Base-by-base conservation (phyloP, 2,888 invertebrate genomes). In the Pristionchus arcanus region DNA sequence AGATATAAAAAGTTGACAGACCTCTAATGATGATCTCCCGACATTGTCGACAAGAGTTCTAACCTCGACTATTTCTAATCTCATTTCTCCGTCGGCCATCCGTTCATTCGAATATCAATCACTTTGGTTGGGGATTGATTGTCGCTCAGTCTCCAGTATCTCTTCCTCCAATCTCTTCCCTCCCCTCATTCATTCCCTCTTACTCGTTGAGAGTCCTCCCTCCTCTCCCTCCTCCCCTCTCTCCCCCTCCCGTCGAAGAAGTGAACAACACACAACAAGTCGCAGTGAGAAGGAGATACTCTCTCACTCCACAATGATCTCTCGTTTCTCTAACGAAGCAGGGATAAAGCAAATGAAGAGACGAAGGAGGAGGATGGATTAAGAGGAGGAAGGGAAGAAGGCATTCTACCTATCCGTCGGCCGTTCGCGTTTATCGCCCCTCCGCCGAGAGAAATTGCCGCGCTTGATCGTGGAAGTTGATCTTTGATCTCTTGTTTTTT, bases 191-290 rank as follows among this genome's bases (percentile, higher is more conserved):
- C 81, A 81, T 81, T 81, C 81, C 53, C 81, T 81, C 77, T 13
- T 68, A 81, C 81, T 81, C 81, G 81, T 53, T 37, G 81, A 53
- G 81, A n/a, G 53, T 28, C 49, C 81, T 42, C 68, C 21, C 68
- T 71, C 68, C 68, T 66, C 63, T 19, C 28, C 13, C 49, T 53
- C 34, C 34, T 25, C 31, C 68, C 42, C 42, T 49, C 42, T 49
- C n/a, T n/a, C n/a, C n/a, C n/a, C n/a, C n/a, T n/a, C n/a, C n/a
- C n/a, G n/a, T n/a, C 42, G 11, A 49, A 49, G 42, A 49, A 15
- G 81, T 81, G 81, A 81, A 81, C 81, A 81, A 81, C 81, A 81
- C 77, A 77, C 81, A 81, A 81, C 81, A 81, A 81, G 81, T 42
- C 53, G 85, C 11, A 25, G 63, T 59, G 28, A 9, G 37, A 5